These are phyloP conservation scores for Oryzias dopingdopingensis DNA, from an alignment of 2,797 vertebrate genomes.

Conservation along the genomic window DNA sequence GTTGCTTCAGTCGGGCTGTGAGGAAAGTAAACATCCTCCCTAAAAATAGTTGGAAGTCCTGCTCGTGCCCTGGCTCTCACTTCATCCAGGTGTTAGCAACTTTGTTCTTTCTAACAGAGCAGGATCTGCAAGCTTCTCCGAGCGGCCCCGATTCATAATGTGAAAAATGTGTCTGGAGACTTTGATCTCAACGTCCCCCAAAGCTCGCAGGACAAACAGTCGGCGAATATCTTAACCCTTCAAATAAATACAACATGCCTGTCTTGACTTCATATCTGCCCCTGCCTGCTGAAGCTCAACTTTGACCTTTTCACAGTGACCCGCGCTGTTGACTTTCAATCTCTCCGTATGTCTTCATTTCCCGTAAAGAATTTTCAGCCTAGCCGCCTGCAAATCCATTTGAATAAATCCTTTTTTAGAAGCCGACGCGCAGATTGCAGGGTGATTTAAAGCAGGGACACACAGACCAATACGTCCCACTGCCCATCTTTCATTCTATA, in stretches of 20 bases:
- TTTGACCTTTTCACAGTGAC: constrained; percentile 47
- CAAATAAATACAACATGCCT: constrained; percentile 60
- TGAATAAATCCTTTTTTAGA: constrained; percentile 15
- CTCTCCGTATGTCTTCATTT: constrained; percentile 56
- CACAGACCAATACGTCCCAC: constrained; percentile 20
- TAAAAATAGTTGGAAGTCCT: constrained; percentile 61
- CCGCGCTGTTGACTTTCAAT: constrained; percentile 30
- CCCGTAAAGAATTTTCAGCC: constrained; percentile 33
- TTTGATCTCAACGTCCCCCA: constrained; percentile 14
- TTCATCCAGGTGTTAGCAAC: constrained; percentile 59
- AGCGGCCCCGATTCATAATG: constrained; percentile 29
- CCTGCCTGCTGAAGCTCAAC: constrained; percentile 45
- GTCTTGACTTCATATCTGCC: constrained; percentile 48
- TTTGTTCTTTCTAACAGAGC: constrained; percentile 23
- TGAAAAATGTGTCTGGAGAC: constrained; percentile 11
- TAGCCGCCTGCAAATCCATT: constrained; percentile 26
- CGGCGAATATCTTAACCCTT: constrained; percentile 49
- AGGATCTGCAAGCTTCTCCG: constrained; percentile 22
- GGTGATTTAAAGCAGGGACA: constrained; percentile 41
- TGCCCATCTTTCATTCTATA: constrained; percentile 34
- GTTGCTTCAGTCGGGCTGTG: constrained; percentile 44
- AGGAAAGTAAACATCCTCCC: constrained; percentile 68
- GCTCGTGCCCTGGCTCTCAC: constrained; percentile 35
- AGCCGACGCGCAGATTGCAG: constrained; percentile 52
- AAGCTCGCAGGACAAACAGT: constrained; percentile 41